Conservation (phyloP, 2,113 vertebrate genomes). For the Platichthys stellatus region DNA sequence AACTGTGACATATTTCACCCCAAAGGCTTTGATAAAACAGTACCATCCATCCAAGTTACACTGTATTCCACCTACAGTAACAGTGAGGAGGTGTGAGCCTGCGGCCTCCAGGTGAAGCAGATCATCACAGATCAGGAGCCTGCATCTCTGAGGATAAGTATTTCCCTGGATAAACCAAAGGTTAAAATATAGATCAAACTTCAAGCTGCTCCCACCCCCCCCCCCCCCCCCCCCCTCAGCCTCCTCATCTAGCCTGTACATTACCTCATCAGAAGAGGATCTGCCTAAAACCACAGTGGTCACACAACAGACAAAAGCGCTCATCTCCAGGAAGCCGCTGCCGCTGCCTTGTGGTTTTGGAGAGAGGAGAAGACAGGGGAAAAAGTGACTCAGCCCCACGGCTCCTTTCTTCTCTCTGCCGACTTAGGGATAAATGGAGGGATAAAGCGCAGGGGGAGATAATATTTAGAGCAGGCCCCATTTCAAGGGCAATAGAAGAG, state of each 20-base stretch:
- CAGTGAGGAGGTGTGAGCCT: no score
- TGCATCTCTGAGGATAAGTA: background rate
- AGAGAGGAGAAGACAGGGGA: conserved; percentile 71
- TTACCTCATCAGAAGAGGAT: conserved; percentile 77
- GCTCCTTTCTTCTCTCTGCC: conserved; percentile 76
- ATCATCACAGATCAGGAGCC: background rate
- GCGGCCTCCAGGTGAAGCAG: no score
- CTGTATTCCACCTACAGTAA: no score
- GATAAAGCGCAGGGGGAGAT: conserved; percentile 72
- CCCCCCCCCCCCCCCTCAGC: conserved; percentile 25
- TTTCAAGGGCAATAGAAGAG: conserved; percentile 85
- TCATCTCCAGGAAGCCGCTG: conserved; percentile 80
- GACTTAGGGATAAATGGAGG: conserved; percentile 78
- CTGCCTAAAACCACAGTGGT: conserved; percentile 76
- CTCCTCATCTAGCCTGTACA: conserved; percentile 55
- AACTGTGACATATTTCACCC: no score
- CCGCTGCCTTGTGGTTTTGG: conserved; percentile 79
- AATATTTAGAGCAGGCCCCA: conserved; percentile 81
- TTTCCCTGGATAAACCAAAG: conserved; percentile 21
- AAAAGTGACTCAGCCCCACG: conserved; percentile 81
- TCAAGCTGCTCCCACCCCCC: conserved; percentile 20
- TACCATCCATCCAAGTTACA: no score
- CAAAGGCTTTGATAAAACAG: no score
- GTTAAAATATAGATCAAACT: conserved; percentile 39
- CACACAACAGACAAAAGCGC: conserved; percentile 82